Percentiles rank a stretch among this genome's conserved stretches.
phyloP scores from a whole-genome alignment of 2,113 vertebrate genomes.

The Mormyrus lacerda region DNA sequence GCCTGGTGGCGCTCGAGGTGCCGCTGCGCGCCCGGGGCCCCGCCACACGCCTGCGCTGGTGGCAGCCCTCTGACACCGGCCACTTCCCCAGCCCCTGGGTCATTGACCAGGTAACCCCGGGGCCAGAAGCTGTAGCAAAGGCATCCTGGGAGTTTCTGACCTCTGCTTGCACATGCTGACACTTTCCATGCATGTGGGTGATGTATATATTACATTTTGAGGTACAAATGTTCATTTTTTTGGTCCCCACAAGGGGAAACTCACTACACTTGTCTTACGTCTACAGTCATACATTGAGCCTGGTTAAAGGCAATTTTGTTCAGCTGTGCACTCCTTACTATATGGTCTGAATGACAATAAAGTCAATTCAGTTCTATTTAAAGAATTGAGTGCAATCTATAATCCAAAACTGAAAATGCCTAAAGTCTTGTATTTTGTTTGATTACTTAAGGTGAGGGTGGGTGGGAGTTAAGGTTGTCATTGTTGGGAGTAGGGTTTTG shows the following conservation, averaged over 20 bases:
- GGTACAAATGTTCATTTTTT: no score
- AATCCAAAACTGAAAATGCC: not conserved
- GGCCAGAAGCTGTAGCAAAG: not conserved
- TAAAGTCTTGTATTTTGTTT: not conserved
- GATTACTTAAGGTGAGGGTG: not conserved
- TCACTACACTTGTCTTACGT: not conserved
- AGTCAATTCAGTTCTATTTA: no score
- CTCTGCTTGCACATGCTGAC: not conserved
- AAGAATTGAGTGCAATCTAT: not conserved
- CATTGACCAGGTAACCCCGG: constrained; percentile 69
- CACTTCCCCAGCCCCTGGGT: constrained; percentile 98
- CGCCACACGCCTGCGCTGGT: constrained; percentile 88
- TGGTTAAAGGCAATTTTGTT: no score
- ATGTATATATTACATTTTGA: not conserved
- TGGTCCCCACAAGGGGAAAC: not conserved
- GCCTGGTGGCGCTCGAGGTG: constrained; percentile 87
- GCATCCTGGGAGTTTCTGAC: not conserved
- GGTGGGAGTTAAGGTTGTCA: not conserved
- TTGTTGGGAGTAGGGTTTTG: not conserved
- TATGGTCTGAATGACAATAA: no score
- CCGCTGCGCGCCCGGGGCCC: constrained; percentile 77
- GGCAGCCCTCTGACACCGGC: constrained; percentile 90
- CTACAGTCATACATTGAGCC: no score
- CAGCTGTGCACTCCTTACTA: no score
- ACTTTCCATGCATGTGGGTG: not conserved